Conservation (phyloP, 2,113 vertebrate species). For the Hemicordylus capensis region DNA sequence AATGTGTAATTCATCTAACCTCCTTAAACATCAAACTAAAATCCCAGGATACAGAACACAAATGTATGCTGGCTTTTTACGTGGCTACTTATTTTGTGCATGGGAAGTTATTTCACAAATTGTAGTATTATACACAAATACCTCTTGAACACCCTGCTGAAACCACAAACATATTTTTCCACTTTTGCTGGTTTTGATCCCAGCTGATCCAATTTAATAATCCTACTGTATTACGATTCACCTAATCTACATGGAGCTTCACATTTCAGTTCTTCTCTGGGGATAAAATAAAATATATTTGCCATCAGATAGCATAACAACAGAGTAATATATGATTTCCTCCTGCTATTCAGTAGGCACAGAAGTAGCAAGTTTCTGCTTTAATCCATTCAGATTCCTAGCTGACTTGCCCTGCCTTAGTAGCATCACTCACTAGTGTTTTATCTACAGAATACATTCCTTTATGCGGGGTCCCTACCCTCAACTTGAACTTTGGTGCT, state of each 20-base stretch:
- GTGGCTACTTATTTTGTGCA: slow-evolving; percentile 1
- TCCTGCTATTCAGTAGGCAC: not conserved
- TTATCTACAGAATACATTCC: not conserved
- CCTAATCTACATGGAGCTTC: slow-evolving; percentile 25
- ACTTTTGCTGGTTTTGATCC: slow-evolving; percentile 24
- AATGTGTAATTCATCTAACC: not conserved
- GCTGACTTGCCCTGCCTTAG: not conserved
- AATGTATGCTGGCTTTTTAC: not conserved
- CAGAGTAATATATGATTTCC: not conserved
- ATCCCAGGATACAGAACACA: not conserved
- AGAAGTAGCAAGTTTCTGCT: slow-evolving; percentile 1
- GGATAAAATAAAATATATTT: slow-evolving; percentile 29
- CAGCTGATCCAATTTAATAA: slow-evolving; percentile 13
- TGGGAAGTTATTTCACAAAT: not conserved
- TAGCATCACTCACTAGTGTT: not conserved
- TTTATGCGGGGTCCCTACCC: not conserved
- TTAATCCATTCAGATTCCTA: slow-evolving; percentile 6
- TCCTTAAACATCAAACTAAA: not conserved
- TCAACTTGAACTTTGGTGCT: not conserved
- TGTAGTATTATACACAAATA: not conserved
- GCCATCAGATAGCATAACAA: slow-evolving; percentile 17
- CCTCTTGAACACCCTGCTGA: slow-evolving; percentile 1
- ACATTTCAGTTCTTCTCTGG: slow-evolving; percentile 27
- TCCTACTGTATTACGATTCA: slow-evolving; percentile 10
- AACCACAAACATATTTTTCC: not conserved